Evolutionary conservation across 1,140 invertebrate species (phyloP).

Genomic region (Trachelipus rathkii): DNA sequence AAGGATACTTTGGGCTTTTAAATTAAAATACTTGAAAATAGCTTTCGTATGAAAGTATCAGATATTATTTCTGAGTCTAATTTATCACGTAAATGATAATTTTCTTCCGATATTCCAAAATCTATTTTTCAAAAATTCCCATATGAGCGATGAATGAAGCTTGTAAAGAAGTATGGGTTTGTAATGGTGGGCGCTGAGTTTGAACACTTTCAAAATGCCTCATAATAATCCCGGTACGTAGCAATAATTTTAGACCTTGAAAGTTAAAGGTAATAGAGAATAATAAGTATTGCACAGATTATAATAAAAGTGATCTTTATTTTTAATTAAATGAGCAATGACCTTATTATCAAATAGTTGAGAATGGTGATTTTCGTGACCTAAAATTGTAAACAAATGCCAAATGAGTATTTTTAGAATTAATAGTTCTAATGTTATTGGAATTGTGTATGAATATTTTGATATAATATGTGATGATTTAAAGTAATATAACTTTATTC

Average conservation of each 20-base stretch:
- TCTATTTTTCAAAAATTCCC: not conserved
- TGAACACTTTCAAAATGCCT: constrained; percentile 6
- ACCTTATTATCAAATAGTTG: too few species aligned
- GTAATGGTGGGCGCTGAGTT: constrained; percentile 10
- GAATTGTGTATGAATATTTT: too few species aligned
- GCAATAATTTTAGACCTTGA: too few species aligned
- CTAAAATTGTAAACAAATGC: constrained; percentile 8
- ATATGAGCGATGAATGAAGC: constrained; percentile 4
- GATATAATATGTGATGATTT: too few species aligned
- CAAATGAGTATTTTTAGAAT: not conserved
- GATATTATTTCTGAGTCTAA: not conserved
- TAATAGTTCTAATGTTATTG: too few species aligned
- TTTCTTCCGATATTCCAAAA: not conserved
- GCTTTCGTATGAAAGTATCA: not conserved
- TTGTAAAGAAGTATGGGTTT: not conserved
- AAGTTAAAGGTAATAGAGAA: too few species aligned
- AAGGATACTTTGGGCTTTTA: not conserved
- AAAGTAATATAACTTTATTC: too few species aligned
- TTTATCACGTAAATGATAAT: not conserved
- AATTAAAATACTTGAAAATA: not conserved
- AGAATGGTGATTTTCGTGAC: not conserved
- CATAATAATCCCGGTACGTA: constrained; percentile 5
- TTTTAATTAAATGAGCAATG: too few species aligned
- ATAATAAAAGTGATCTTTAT: too few species aligned
- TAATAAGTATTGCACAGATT: too few species aligned